Evolutionary conservation across 1,140 invertebrate species (phyloP).

Genomic region (Saccostrea glomerata): DNA sequence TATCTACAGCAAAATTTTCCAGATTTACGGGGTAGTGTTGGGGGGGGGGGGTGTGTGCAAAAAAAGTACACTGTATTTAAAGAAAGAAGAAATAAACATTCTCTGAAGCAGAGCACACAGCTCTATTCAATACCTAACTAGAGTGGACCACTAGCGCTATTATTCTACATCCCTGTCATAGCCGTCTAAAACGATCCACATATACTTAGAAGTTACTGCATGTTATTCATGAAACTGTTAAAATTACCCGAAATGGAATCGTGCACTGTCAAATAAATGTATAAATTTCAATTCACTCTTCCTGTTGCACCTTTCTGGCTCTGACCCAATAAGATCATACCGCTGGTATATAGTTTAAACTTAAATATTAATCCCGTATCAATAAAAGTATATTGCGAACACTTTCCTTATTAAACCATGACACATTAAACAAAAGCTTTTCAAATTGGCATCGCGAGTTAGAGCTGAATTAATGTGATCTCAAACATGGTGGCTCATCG

Average conservation of each 20-base stretch:
- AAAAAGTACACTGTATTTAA: too few relatives aligned
- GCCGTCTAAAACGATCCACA: too few relatives aligned
- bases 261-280: background rate
- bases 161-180: too few relatives aligned
- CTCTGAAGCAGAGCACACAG: too few relatives aligned
- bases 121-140: too few relatives aligned
- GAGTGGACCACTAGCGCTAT: too few relatives aligned
- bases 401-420: background rate
- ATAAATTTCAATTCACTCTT: background rate
- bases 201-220: too few relatives aligned
- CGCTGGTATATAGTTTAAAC: background rate
- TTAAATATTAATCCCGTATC: background rate
- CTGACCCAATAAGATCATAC: background rate
- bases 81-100: too few relatives aligned
- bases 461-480: background rate
- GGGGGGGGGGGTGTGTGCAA: too few relatives aligned
- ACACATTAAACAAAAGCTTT: constrained; percentile 20
- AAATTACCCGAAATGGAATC: background rate
- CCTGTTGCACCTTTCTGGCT: background rate
- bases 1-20: too few relatives aligned
- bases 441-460: background rate
- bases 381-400: background rate
- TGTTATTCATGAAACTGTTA: background rate
- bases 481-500: background rate
- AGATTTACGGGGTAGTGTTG: too few relatives aligned